Evolutionary conservation across 1,140 invertebrate species (phyloP).

Genomic region (Lanistes nyassanus): DNA sequence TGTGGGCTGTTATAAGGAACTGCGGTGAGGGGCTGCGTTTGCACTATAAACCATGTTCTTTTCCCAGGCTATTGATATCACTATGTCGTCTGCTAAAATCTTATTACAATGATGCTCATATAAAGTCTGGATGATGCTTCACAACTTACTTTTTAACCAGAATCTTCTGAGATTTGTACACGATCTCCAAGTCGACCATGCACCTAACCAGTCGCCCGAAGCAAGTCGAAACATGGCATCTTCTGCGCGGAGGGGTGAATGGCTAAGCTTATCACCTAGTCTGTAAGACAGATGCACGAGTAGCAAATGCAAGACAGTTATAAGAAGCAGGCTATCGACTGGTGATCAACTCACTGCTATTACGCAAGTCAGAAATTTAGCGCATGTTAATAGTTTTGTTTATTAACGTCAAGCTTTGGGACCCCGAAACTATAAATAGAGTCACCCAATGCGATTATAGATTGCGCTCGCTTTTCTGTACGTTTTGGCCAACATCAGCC

Average conservation of each 20-base stretch:
- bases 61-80: not conserved
- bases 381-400: too few relatives aligned
- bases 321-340: not conserved
- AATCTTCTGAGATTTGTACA: not conserved
- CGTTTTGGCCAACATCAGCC: not conserved
- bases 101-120: not conserved
- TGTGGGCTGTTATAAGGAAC: not conserved
- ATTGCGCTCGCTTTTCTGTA: not conserved
- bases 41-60: not conserved
- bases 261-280: not conserved
- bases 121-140: not conserved
- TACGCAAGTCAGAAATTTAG: not conserved
- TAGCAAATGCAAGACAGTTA: not conserved
- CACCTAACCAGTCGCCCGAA: conserved; percentile 5
- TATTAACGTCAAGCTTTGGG: not conserved
- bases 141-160: conserved; percentile 1
- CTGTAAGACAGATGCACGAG: not conserved
- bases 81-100: not conserved
- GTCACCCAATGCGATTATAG: conserved; percentile 1
- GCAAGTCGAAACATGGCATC: conserved; percentile 7
- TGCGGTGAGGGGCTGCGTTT: not conserved
- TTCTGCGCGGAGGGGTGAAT: not conserved
- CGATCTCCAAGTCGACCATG: conserved; percentile 4
- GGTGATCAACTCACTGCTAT: not conserved
- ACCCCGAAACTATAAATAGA: not conserved